phyloP scores from a whole-genome alignment of 2,888 invertebrate species.

The Galeopsomyia nigrocyanea region DNA sequence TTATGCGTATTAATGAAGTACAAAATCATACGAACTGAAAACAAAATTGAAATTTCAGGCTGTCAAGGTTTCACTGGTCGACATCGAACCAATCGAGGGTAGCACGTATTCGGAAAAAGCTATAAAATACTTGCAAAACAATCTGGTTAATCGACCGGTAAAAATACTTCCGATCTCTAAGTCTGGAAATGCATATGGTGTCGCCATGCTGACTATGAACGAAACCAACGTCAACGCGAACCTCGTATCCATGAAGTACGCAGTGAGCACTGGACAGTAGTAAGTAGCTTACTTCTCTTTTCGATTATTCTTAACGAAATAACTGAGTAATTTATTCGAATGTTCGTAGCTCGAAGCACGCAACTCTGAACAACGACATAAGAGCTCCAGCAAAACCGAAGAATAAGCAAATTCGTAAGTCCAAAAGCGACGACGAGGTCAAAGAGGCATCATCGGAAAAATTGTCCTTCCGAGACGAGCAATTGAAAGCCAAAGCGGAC shows the following conservation, averaged over 20 bases:
- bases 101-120: constrained; percentile 66
- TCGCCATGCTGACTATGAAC: constrained; percentile 55
- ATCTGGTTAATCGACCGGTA: constrained; percentile 59
- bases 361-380: constrained; percentile 18
- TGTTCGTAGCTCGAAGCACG: constrained; percentile 23
- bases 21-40: too few relatives aligned
- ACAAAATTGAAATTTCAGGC: constrained; percentile 53
- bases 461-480: neutral
- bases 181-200: constrained; percentile 51
- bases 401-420: neutral
- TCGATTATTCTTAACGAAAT: neutral
- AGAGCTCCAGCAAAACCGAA: neutral
- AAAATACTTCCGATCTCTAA: constrained; percentile 65
- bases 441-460: neutral
- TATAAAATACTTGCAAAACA: constrained; percentile 63
- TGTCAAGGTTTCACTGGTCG: constrained; percentile 56
- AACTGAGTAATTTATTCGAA: neutral
- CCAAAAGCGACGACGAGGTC: constrained; percentile 3
- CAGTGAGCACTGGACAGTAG: constrained; percentile 70
- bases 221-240: constrained; percentile 71
- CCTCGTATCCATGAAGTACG: constrained; percentile 70
- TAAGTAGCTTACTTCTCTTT: constrained; percentile 57
- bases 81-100: constrained; percentile 66
- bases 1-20: too few relatives aligned
- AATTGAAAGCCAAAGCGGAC: neutral